Evolutionary conservation across 2,888 invertebrate genomes (phyloP).

Genomic region (Synergus umbraculus): DNA sequence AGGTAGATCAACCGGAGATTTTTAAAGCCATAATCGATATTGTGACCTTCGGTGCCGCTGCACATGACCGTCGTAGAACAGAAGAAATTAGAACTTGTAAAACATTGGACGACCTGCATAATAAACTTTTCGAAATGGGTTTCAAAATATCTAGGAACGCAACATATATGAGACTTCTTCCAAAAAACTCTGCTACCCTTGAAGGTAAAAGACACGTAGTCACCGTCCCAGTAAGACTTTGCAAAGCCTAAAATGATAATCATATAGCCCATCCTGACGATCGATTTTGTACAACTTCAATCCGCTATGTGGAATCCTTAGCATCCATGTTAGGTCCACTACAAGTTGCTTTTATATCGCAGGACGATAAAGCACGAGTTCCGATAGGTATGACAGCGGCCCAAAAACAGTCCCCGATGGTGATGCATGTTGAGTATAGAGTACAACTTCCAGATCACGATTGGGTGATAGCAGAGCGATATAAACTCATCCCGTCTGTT

Average conservation of each 20-base stretch:
- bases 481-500: too few relatives aligned
- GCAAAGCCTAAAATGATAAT: slow-evolving; percentile 46
- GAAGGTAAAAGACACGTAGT: slow-evolving; percentile 64
- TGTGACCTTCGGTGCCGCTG: slow-evolving; percentile 63
- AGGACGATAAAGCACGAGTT: slow-evolving; percentile 62
- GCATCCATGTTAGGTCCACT: slow-evolving; percentile 57
- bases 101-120: slow-evolving; percentile 55
- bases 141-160: slow-evolving; percentile 56
- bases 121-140: slow-evolving; percentile 51
- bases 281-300: slow-evolving; percentile 57
- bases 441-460: slow-evolving; percentile 67
- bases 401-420: slow-evolving; percentile 69
- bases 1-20: slow-evolving; percentile 64
- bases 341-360: slow-evolving; percentile 48
- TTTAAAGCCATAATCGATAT: slow-evolving; percentile 65
- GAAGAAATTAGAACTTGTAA: slow-evolving; percentile 57
- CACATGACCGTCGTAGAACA: slow-evolving; percentile 61
- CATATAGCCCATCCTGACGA: slow-evolving; percentile 60
- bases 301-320: slow-evolving; percentile 56
- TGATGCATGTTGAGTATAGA: slow-evolving; percentile 67
- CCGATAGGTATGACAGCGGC: slow-evolving; percentile 73
- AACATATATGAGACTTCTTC: slow-evolving; percentile 60
- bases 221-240: slow-evolving; percentile 66
- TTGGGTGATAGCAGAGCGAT: slow-evolving; percentile 63
- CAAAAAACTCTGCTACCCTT: slow-evolving; percentile 53